phyloP scores from a whole-genome alignment of 2,797 vertebrate genomes.

The Geotrypetes seraphini region DNA sequence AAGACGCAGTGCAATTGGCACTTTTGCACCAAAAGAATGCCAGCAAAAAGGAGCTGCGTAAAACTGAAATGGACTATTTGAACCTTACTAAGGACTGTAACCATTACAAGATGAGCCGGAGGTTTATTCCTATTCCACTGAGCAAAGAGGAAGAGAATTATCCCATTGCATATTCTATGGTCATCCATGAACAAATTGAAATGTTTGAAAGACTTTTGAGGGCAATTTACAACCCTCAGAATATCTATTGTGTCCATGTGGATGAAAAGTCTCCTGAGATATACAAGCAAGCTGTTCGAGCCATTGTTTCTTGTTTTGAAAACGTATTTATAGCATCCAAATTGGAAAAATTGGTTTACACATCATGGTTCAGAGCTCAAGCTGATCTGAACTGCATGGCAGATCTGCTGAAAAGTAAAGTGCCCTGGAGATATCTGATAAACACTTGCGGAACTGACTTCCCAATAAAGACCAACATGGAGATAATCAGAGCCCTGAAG shows the following conservation, averaged over 20 bases:
- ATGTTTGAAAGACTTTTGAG: slow-evolving; percentile 74
- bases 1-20: no score
- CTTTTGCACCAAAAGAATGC: no score
- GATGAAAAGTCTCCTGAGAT: slow-evolving; percentile 53
- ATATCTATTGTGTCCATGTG: slow-evolving; percentile 72
- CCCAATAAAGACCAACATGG: slow-evolving; percentile 72
- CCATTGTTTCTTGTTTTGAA: slow-evolving; percentile 59
- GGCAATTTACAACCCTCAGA: slow-evolving; percentile 68
- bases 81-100: slow-evolving; percentile 58
- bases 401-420: slow-evolving; percentile 50
- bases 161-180: slow-evolving; percentile 76
- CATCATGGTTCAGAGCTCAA: slow-evolving; percentile 73
- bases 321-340: slow-evolving; percentile 72
- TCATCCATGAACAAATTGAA: slow-evolving; percentile 71
- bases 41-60: no score
- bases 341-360: slow-evolving; percentile 70
- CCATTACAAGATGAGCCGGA: slow-evolving; percentile 38
- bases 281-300: slow-evolving; percentile 48
- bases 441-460: slow-evolving; percentile 78
- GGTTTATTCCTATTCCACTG: slow-evolving; percentile 46
- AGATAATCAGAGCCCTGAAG: slow-evolving; percentile 60
- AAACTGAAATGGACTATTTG: slow-evolving; percentile 51
- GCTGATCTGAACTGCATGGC: slow-evolving; percentile 79
- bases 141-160: slow-evolving; percentile 63
- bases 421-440: slow-evolving; percentile 72